Percentiles rank a stretch among this genome's conserved stretches.
Conservation (phyloP, 1,140 invertebrate genomes). For the Zaprionus taronus region DNA sequence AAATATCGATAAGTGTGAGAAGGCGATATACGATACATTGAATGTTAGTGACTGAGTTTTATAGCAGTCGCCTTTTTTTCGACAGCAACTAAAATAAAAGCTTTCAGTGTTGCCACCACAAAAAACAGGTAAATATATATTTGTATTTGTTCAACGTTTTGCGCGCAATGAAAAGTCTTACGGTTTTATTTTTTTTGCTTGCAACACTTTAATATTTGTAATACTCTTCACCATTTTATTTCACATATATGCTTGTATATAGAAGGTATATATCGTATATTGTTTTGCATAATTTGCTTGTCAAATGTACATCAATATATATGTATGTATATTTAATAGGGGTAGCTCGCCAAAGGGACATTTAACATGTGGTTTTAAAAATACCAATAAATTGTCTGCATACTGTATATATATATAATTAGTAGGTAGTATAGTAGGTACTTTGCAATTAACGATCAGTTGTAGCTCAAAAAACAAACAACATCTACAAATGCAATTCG, state of each 20-base stretch:
- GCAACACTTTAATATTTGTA: slow-evolving; percentile 66
- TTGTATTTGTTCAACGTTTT: background rate
- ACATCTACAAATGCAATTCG: slow-evolving; percentile 75
- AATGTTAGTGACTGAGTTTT: background rate
- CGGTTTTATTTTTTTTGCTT: slow-evolving; percentile 32
- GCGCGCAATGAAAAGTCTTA: slow-evolving; percentile 19
- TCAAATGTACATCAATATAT: slow-evolving; percentile 38
- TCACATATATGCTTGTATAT: slow-evolving; percentile 72
- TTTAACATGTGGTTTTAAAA: slow-evolving; percentile 57
- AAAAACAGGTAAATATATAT: background rate
- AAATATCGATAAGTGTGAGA: slow-evolving; percentile 19
- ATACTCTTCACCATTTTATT: slow-evolving; percentile 77
- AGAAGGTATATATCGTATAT: slow-evolving; percentile 59
- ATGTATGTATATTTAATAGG: slow-evolving; percentile 61
- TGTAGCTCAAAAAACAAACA: slow-evolving; percentile 75
- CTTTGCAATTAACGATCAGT: slow-evolving; percentile 70
- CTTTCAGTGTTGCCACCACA: background rate
- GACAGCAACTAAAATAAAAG: background rate
- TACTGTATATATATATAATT: slow-evolving; percentile 37
- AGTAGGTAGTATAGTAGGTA: slow-evolving; percentile 56
- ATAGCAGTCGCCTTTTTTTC: slow-evolving; percentile 10
- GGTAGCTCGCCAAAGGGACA: slow-evolving; percentile 63
- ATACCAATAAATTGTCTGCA: slow-evolving; percentile 56
- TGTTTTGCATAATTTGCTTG: slow-evolving; percentile 54
- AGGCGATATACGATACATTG: background rate